phyloP scores from a whole-genome alignment of 2,113 vertebrate species.

The Setophaga coronata region DNA sequence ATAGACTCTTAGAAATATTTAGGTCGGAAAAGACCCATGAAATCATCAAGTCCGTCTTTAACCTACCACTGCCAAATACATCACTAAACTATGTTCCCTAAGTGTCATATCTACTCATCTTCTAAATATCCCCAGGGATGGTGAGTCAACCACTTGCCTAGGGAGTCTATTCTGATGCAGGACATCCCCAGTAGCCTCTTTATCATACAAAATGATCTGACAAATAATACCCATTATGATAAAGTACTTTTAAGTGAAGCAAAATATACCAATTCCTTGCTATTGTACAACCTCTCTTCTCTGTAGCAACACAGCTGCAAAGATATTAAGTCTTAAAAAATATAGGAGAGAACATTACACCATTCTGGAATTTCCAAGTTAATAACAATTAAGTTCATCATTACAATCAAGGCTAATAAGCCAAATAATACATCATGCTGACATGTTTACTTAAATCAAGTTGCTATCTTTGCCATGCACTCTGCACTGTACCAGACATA shows the following conservation, averaged over 20 bases:
- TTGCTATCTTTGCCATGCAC: not conserved
- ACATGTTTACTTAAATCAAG: not conserved
- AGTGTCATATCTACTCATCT: not conserved
- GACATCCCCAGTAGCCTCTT: not conserved
- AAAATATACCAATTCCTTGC: not conserved
- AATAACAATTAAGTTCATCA: not conserved
- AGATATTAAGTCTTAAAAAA: not conserved
- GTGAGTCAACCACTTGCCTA: not conserved
- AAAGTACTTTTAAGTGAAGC: not conserved
- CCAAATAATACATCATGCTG: not conserved
- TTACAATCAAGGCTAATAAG: not conserved
- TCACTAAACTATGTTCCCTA: not conserved
- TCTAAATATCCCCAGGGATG: not conserved
- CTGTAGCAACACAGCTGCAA: not conserved
- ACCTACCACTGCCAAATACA: not conserved
- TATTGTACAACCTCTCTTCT: not conserved
- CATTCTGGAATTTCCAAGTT: not conserved
- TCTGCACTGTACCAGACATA: not conserved
- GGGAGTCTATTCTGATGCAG: not conserved
- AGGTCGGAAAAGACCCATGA: not conserved
- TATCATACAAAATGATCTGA: not conserved
- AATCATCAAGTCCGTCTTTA: not conserved
- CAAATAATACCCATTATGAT: not conserved
- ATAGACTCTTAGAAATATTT: not conserved
- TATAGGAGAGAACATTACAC: not conserved